Evolutionary conservation across 1,140 invertebrate species (phyloP), one percentile per base, ranked within the genome.

Genomic region (Archivesica marissinica): DNA sequence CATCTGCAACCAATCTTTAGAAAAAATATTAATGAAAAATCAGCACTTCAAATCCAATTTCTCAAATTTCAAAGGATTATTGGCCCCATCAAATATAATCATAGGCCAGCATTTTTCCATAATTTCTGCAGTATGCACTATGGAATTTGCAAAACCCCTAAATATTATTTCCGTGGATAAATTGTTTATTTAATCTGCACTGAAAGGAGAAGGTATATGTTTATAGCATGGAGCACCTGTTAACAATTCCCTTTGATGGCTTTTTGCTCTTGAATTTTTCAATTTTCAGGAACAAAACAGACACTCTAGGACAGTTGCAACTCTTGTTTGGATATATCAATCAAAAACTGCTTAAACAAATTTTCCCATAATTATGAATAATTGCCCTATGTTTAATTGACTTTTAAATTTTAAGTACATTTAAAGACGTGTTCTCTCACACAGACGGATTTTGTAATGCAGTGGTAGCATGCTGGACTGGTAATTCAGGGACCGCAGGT

Each of bases 151-250:
- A 64, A 35, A 64, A 17, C 28, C 59, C 59, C 59, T 64, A 33
- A 64, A 64, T 64, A 64, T 64, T 64, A 64, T 64, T 64, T 64
- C 59, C 38, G 38, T 64, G 59, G 59, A 35, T 64, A 64, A 64
- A 64, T 64, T 64, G 59, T 64, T 64, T 64, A 64, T 64, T 64
- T 64, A 64, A 64, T 64, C 59, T 64, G 59, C 1, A 35, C 28
- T 35, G 59, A 64, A 64, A 64, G 38, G 59, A 64, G 59, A 64
- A 35, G 59, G 59, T 64, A 64, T 64, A 15, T 64, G 59, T 64
- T 35, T 64, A 64, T 64, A 35, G 38, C 33, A 64, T 13, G 38
- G 30, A 64, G 59, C 59, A 64, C 59, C 59, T 64, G 59, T 64
- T 64, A 33, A 54, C 33, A 64, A 64, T 35, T 33, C 13, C 38